Base-by-base conservation (phyloP, 1,140 invertebrate genomes). In the Eciton burchellii region DNA sequence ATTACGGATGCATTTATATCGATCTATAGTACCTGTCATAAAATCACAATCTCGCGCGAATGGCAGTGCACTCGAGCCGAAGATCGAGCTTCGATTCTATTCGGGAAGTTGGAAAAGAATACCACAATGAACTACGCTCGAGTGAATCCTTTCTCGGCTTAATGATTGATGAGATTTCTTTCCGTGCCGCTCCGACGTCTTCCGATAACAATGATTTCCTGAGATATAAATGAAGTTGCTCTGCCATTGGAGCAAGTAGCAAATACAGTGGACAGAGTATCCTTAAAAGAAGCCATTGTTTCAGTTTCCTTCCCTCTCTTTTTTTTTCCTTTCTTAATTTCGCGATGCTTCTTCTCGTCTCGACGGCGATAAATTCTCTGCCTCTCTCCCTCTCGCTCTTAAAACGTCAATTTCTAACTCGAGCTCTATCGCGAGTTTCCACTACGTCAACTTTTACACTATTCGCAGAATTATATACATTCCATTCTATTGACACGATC, bases 111-210 rank as follows among this genome's bases (percentile, higher is more conserved):
- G 56, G 65, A 79, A 79, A 79, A 79, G 74, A 79, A 79, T 70
- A 63, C 74, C 63, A 79, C 74, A 79, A 70, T 79, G 74, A 79
- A 57, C 21, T 77, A 77, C 74, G 63, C 74, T 35, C 63, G 74
- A 45, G 63, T 70, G 63, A 57, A 79, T 79, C 63, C 49, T 70
- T 79, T 79, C 74, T 79, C 45, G 41, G 65, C 74, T 79, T 79
- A 79, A 79, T 79, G 74, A 79, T 79, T 79, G 63, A 79, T 79
- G 74, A 79, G 74, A 79, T 79, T 79, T 79, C 63, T 79, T 79
- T 70, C 49, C 11, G 35, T 56, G 49, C 74, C 56, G 35, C 49
- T 43, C 62, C 52, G 63, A 70, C 74, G 74, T 79, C 16, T 21
- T 43, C 49, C 70, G 74, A 79, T 79, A 79, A 79, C 74, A 79